Percentiles rank a stretch among this genome's conserved stretches.
Evolutionary conservation across 2,888 invertebrate species (phyloP).

Genomic region (Drosophila nr. medialis): DNA sequence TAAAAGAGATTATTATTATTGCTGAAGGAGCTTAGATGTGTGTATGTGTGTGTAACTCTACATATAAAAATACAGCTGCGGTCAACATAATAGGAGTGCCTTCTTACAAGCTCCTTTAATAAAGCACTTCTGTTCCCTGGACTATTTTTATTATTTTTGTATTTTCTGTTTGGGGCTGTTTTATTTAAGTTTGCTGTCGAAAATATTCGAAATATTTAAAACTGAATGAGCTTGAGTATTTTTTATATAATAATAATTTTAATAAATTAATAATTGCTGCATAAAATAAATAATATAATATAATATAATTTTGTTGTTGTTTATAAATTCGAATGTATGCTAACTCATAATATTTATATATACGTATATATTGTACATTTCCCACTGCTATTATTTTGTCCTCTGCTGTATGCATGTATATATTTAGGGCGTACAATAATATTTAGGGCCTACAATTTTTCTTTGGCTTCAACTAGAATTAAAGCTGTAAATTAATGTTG

Average conservation of each 20-base stretch:
- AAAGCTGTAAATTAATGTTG: background rate
- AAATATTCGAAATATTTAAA: background rate
- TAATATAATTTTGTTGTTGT: too few species aligned
- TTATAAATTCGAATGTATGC: background rate
- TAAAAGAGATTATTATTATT: conserved; percentile 72
- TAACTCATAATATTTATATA: background rate
- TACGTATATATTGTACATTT: background rate
- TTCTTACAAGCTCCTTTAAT: background rate
- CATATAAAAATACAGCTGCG: background rate
- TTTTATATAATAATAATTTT: background rate
- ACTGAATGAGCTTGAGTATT: background rate
- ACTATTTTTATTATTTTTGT: background rate
- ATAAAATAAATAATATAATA: background rate
- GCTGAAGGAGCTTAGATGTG: conserved; percentile 37
- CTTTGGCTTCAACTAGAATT: background rate
- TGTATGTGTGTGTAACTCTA: background rate
- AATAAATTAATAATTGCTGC: background rate
- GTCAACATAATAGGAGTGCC: background rate
- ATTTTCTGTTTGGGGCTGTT: background rate
- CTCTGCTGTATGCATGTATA: background rate
- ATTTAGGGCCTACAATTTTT: background rate
- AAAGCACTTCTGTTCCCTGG: background rate
- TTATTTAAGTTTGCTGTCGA: background rate
- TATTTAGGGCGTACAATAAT: background rate
- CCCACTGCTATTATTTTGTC: background rate